phyloP scores from a whole-genome alignment of 2,113 vertebrate species.

The Hippocampus comes region DNA sequence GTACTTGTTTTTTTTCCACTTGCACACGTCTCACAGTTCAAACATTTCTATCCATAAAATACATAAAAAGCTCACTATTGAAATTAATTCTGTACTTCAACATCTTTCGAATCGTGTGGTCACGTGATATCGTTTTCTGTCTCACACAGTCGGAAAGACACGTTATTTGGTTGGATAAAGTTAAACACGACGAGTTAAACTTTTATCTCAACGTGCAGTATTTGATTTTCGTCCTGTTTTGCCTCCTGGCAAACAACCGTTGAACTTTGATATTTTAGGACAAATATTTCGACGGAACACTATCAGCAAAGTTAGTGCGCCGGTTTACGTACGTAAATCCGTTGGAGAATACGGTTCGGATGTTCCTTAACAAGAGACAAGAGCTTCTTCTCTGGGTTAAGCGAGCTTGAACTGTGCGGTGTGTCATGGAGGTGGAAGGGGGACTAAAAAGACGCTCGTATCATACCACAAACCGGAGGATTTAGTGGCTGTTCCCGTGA shows the following conservation, averaged over 20 bases:
- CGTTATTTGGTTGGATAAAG: neutral
- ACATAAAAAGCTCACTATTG: no score
- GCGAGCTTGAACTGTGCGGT: constrained; percentile 4
- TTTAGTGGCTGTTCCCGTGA: constrained; percentile 7
- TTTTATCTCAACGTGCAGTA: neutral
- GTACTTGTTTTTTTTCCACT: no score
- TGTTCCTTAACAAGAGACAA: constrained; percentile 4
- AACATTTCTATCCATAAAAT: no score
- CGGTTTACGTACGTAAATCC: constrained; percentile 25
- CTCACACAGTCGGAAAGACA: neutral
- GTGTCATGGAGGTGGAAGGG: constrained; percentile 68
- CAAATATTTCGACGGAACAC: constrained; percentile 12
- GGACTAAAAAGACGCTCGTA: constrained; percentile 46
- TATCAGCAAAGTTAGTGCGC: neutral
- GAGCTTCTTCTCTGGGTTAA: neutral
- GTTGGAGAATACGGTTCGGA: constrained; percentile 50
- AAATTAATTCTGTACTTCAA: no score
- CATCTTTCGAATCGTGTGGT: neutral
- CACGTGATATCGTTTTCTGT: neutral
- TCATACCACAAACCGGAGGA: constrained; percentile 2
- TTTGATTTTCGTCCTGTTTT: neutral
- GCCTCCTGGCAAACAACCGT: neutral
- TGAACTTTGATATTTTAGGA: constrained; percentile 26
- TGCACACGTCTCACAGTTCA: no score
- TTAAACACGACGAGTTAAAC: neutral